Evolutionary conservation across 2,888 invertebrate species (phyloP), one percentile per base, ranked within the genome.

Genomic region (Diaperis boleti): DNA sequence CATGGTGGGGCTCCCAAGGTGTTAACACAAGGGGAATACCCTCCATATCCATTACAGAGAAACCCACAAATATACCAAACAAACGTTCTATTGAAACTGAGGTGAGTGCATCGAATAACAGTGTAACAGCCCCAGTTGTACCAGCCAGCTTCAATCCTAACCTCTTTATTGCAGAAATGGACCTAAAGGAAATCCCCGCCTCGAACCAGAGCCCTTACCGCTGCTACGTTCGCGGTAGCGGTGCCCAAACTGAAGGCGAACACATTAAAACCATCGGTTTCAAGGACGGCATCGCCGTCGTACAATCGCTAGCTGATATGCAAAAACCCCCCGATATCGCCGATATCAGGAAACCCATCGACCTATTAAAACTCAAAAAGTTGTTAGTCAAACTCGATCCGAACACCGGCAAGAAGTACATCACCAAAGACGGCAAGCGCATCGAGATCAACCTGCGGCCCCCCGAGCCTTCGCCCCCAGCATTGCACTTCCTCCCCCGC

Each of bases 311-410:
- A 14, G 17, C 42, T 8, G 49, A 47, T 49, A 49, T 18, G 20
- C 20, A 47, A 15, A 49, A 33, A 14, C 3, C 15, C 1, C 13
- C 35, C 3, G 52, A 54, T 54, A 54, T 14, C 52, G 10, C 8
- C 1, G n/a, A 15, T 26, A 41, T 37, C 41, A 31, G n/a, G 17
- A 59, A 49, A 15, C 3, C 39, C 6, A 49, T 59, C 11, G 39
- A 47, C 17, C 11, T 49, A 18, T 29, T 39, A 10, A 59, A 49
- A 20, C 31, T 49, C 15, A 37, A 54, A 18, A 49, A 50, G 45
- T 26, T 63, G 10, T 10, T 54, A 10, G 59, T 63, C 8, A 59
- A 39, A 54, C 18, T 49, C 13, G 63, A 63, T 15, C 63, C 63
- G 3, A 10, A 31, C 3, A 54, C 59, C 8, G 49, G 59, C 11